Conservation (phyloP, 2,797 vertebrate genomes). For the Myotis vivesi region DNA sequence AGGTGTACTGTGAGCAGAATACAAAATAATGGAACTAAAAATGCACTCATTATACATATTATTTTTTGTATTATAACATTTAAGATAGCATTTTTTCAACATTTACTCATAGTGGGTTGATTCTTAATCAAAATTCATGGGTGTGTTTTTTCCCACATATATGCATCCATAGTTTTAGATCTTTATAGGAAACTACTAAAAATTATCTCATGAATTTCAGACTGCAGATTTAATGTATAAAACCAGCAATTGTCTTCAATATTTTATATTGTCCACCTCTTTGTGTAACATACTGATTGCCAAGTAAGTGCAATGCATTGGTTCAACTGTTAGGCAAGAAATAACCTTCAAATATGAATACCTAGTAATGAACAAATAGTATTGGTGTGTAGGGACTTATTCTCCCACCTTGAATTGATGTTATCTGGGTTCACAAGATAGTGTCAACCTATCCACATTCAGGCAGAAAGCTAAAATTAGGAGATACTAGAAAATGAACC, state of each 20-base stretch:
- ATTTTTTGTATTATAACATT: neutral
- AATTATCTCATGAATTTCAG: neutral
- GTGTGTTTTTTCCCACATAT: neutral
- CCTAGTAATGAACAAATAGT: neutral
- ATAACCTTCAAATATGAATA: neutral
- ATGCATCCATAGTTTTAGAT: neutral
- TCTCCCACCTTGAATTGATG: neutral
- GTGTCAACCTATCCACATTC: neutral
- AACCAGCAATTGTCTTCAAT: neutral
- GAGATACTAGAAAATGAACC: neutral
- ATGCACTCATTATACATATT: neutral
- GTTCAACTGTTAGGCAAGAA: neutral
- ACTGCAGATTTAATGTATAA: neutral
- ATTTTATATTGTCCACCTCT: neutral
- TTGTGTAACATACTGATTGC: neutral
- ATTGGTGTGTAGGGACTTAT: neutral
- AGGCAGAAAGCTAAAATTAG: neutral
- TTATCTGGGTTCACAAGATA: neutral
- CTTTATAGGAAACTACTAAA: neutral
- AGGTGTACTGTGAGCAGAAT: neutral
- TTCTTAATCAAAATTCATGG: neutral
- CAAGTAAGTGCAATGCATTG: neutral
- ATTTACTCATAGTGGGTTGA: neutral
- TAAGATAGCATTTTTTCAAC: neutral
- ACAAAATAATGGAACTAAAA: neutral